These are phyloP conservation scores for Rousettus madagascariensis DNA, from an alignment of 2,797 vertebrate species.

Conservation along the genomic window DNA sequence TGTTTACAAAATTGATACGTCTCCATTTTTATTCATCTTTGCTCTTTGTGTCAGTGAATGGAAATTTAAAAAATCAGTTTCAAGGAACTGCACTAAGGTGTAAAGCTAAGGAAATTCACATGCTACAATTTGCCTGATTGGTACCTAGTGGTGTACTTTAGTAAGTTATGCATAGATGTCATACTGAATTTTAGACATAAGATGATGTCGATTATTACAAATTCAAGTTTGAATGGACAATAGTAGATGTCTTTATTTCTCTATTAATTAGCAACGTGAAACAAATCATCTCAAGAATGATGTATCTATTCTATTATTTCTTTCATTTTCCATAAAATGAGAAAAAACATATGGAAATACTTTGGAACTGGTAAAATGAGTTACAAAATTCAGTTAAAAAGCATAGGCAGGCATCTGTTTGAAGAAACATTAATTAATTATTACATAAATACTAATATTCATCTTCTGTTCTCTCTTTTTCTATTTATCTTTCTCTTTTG, in stretches of 20 bases:
- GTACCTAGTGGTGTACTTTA: neutral
- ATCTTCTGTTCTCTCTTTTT: neutral
- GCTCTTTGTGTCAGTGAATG: neutral
- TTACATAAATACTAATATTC: neutral
- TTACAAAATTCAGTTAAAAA: neutral
- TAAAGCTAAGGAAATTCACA: neutral
- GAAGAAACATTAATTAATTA: neutral
- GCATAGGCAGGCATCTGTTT: neutral
- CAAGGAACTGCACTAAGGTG: neutral
- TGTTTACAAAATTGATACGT: neutral
- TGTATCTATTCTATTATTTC: neutral
- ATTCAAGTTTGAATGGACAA: neutral
- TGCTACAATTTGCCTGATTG: neutral
- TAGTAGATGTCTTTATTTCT: neutral
- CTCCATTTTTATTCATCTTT: neutral
- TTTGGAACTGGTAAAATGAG: neutral
- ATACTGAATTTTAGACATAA: neutral
- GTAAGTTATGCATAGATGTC: neutral
- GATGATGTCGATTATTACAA: neutral
- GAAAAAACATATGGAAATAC: neutral
- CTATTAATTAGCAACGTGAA: neutral
- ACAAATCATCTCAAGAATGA: neutral
- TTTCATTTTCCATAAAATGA: neutral
- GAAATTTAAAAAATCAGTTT: neutral
- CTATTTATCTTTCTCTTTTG: neutral